These are phyloP conservation scores for Cynoglossus semilaevis DNA, from an alignment of 2,113 vertebrate species.

Conservation along the genomic window DNA sequence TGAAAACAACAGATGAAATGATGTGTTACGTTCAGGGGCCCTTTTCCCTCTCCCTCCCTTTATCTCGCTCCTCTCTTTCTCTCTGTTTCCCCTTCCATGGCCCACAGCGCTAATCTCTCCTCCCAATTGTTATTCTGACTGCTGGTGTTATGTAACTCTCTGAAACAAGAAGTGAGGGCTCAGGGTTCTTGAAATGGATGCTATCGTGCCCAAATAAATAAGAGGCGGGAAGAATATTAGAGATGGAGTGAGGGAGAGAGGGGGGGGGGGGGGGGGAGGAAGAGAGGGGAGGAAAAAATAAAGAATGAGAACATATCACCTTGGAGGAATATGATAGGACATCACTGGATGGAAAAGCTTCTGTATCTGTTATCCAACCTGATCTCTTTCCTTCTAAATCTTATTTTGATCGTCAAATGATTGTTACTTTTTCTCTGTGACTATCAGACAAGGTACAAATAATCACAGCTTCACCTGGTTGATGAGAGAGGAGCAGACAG, in stretches of 20 bases:
- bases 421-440: too few species aligned
- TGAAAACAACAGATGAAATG: slow-evolving; percentile 41
- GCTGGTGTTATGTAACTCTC: slow-evolving; percentile 66
- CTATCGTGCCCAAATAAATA: slow-evolving; percentile 48
- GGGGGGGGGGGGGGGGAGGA: not conserved
- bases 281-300: slow-evolving; percentile 1
- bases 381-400: slow-evolving; percentile 44
- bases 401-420: too few species aligned
- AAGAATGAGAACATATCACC: slow-evolving; percentile 17
- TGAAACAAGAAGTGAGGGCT: slow-evolving; percentile 62
- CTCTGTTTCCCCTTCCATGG: too few species aligned
- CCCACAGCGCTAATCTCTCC: slow-evolving; percentile 63
- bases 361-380: slow-evolving; percentile 30
- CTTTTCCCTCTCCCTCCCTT: slow-evolving; percentile 52
- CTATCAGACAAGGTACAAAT: too few species aligned
- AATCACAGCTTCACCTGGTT: slow-evolving; percentile 35
- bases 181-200: slow-evolving; percentile 59
- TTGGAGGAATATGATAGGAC: slow-evolving; percentile 45
- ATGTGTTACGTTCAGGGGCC: slow-evolving; percentile 61
- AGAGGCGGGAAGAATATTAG: not conserved
- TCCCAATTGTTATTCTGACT: slow-evolving; percentile 72
- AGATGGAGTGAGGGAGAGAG: not conserved
- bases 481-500: slow-evolving; percentile 41
- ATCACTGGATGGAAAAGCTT: slow-evolving; percentile 32
- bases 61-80: slow-evolving; percentile 32